Base-by-base conservation (phyloP, 2,888 invertebrate species). In the Asteroscopus sphinx region DNA sequence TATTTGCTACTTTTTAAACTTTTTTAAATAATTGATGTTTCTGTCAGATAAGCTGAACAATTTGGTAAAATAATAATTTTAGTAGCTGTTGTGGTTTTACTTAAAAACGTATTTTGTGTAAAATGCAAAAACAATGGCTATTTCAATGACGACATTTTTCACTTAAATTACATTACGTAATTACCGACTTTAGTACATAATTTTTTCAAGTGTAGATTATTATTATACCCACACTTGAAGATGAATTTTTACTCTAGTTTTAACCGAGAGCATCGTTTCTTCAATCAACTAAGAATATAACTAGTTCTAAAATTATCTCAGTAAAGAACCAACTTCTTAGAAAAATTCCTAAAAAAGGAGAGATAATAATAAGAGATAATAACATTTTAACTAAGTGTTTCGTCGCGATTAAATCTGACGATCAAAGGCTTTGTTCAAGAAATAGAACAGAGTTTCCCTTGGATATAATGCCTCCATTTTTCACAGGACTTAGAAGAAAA, bases 391-490 rank as follows among this genome's bases (percentile, higher is more conserved):
- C 39, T 53, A 58, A 70, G 36, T 63, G 41, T 58, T 62, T 52
- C 44, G 51, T 67, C 47, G 56, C 35, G 9, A 56, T 73, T 58
- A 58, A 51, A 58, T 71, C 66, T 32, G 16, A 46, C 68, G 59
- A 69, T 74, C 64, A 78, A 76, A 77, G 63, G 28, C 47, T 72
- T 67, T 60, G 39, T 44, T 36, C 42, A 53, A 56, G 9, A 46
- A 61, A 66, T 61, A 61, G 30, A 28, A 44, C 32, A 33, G 11
- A 55, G 11, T 39, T 40, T 52, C 39, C 15, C 53, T 67, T 49
- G 40, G 54, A 63, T 64, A 65, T 69, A 80, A 75, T 74, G 52
- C 58, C 25, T 28, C 45, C 58, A 74, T 75, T 77, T 76, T 66
- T 74, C 62, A 75, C 51, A 62, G 64, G 69, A 47, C 55, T 63